These are phyloP conservation scores for Chydorus sphaericus DNA, from an alignment of 2,888 invertebrate species.

Conservation along the genomic window DNA sequence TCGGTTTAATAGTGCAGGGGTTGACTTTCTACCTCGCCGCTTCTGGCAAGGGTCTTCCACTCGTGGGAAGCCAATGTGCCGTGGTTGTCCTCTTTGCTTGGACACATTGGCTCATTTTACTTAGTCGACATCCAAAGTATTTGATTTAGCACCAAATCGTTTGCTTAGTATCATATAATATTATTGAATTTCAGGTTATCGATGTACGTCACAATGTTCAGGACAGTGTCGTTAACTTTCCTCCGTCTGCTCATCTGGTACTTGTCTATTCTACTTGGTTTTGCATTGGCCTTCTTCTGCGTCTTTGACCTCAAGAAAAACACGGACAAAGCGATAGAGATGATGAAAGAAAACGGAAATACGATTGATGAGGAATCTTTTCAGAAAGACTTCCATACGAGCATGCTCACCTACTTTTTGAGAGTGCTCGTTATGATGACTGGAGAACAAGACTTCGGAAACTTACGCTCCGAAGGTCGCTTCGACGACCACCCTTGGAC, in stretches of 20 bases:
- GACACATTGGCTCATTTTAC: too few relatives aligned
- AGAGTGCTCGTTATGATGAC: slow-evolving; percentile 56
- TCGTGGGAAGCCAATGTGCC: slow-evolving; percentile 52
- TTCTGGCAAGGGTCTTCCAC: too few relatives aligned
- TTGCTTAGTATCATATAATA: slow-evolving; percentile 58
- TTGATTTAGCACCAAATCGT: slow-evolving; percentile 55
- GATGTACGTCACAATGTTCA: slow-evolving; percentile 68
- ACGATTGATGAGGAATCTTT: too few relatives aligned
- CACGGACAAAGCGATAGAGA: not conserved
- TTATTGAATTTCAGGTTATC: slow-evolving; percentile 65
- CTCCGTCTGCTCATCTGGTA: slow-evolving; percentile 64
- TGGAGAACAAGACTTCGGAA: slow-evolving; percentile 70
- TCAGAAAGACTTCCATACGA: too few relatives aligned
- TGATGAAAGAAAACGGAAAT: not conserved
- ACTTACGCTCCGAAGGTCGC: too few relatives aligned
- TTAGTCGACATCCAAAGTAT: too few relatives aligned
- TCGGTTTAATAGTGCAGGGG: too few relatives aligned
- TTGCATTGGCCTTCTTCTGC: slow-evolving; percentile 60
- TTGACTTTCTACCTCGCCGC: too few relatives aligned
- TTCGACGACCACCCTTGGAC: too few relatives aligned
- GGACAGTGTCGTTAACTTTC: slow-evolving; percentile 63
- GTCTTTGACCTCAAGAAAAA: not conserved
- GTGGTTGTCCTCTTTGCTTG: too few relatives aligned
- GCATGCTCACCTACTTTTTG: not conserved
- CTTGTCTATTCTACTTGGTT: too few relatives aligned